Evolutionary conservation across 2,113 vertebrate species (phyloP).

Genomic region (Trichechus manatus): DNA sequence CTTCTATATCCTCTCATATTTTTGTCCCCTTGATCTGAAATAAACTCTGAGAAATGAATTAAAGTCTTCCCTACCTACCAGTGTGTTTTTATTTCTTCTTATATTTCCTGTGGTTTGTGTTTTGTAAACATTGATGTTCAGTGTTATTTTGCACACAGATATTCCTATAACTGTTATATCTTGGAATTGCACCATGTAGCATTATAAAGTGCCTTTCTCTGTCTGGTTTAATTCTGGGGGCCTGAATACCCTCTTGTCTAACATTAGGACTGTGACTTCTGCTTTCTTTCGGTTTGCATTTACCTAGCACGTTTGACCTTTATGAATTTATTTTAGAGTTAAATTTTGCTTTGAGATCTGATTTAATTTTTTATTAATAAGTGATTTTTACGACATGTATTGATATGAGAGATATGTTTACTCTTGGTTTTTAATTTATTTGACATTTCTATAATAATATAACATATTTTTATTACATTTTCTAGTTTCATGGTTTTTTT

Average conservation of each 20-base stretch:
- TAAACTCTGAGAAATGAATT: neutral
- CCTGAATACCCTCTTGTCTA: neutral
- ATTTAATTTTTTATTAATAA: slow-evolving; percentile 1
- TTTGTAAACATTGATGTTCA: neutral
- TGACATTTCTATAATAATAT: neutral
- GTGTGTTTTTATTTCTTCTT: neutral
- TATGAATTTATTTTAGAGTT: neutral
- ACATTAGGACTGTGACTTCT: neutral
- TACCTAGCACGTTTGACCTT: neutral
- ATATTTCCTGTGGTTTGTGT: neutral
- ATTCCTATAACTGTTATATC: neutral
- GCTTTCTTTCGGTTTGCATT: slow-evolving; percentile 34
- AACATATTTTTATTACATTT: slow-evolving; percentile 14
- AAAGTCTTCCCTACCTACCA: neutral
- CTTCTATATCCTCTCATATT: neutral
- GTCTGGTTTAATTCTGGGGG: neutral
- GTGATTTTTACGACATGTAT: neutral
- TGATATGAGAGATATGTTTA: neutral
- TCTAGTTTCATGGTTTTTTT: neutral
- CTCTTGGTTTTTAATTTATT: neutral
- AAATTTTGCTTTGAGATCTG: slow-evolving; percentile 1
- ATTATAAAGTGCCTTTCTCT: neutral
- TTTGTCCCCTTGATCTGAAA: neutral
- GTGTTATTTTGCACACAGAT: neutral
- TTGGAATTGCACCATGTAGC: neutral